phyloP scores from a whole-genome alignment of 2,113 vertebrate species.

The Formicarius rufipectus region DNA sequence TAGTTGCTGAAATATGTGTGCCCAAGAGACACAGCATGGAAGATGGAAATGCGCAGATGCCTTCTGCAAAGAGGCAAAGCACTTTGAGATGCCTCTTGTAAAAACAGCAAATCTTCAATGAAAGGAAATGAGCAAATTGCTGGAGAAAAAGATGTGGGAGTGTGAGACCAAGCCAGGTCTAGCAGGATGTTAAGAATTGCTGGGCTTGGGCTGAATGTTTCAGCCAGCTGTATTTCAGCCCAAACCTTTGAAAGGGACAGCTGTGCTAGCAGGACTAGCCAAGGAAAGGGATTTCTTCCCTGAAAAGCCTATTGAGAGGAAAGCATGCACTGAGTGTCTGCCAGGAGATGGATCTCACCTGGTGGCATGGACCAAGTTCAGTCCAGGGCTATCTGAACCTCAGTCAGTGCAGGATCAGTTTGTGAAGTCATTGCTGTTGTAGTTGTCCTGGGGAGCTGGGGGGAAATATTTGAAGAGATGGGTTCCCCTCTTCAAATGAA shows the following conservation, averaged over 20 bases:
- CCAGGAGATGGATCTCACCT: not conserved
- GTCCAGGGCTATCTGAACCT: not conserved
- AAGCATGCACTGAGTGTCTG: not conserved
- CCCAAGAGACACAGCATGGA: rapidly evolving
- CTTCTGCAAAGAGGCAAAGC: not conserved
- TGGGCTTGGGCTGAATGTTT: not conserved
- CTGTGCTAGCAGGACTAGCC: not conserved
- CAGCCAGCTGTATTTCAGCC: not conserved
- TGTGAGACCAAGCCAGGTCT: not conserved
- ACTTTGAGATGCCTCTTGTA: not conserved
- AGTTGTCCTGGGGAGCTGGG: not conserved
- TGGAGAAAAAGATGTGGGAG: not conserved
- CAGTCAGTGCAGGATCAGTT: not conserved
- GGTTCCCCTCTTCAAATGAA: not conserved
- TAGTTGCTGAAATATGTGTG: not conserved
- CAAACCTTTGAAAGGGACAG: not conserved
- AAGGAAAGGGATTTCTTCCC: not conserved
- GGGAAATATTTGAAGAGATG: not conserved
- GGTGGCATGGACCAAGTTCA: not conserved
- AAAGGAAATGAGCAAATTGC: not conserved
- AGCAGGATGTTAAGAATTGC: not conserved
- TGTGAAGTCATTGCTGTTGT: rapidly evolving
- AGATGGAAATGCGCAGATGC: not conserved
- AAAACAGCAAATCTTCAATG: not conserved
- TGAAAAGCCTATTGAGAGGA: not conserved